A percentile compares a stretch with the other conserved stretches of the same genome.
Evolutionary conservation across 2,797 vertebrate species (phyloP).

Genomic region (Mallotus villosus): DNA sequence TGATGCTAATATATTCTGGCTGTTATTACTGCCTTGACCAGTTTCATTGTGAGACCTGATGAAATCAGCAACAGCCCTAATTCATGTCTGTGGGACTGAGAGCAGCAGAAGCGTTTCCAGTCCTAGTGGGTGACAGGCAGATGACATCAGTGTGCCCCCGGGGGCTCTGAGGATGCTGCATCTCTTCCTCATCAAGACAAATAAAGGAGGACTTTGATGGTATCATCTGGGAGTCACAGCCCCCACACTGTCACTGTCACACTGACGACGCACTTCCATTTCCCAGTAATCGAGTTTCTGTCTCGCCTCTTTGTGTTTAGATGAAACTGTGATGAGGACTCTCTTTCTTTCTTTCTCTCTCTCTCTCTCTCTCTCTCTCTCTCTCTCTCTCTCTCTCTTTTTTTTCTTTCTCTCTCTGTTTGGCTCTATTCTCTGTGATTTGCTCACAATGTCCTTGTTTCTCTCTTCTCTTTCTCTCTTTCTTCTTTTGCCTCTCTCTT

Average conservation of each 20-base stretch:
- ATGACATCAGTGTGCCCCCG: conserved; percentile 70
- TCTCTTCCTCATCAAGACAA: conserved; percentile 72
- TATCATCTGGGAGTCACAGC: conserved; percentile 63
- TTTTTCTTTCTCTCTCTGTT: neutral
- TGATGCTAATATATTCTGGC: conserved; percentile 48
- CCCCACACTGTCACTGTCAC: conserved; percentile 60
- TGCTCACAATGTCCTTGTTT: neutral
- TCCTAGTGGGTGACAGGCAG: conserved; percentile 65
- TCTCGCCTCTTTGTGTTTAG: conserved; percentile 65
- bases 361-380: neutral
- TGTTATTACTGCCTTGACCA: conserved; percentile 40
- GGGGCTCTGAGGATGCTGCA: conserved; percentile 55
- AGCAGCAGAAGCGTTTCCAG: conserved; percentile 53
- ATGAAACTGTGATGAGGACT: conserved; percentile 61
- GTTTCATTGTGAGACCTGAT: conserved; percentile 52
- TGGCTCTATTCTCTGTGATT: neutral
- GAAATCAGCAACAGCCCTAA: conserved; percentile 45
- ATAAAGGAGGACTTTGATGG: conserved; percentile 76
- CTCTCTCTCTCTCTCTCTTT: neutral
- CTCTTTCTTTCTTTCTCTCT: neutral
- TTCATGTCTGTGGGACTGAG: conserved; percentile 38
- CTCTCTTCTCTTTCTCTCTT: conserved; percentile 6
- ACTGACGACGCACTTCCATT: conserved; percentile 66
- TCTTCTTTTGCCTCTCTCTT: conserved; percentile 9
- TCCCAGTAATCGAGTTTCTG: conserved; percentile 73